phyloP scores from a whole-genome alignment of 1,140 invertebrate genomes.

The Calliopsis andreniformis region DNA sequence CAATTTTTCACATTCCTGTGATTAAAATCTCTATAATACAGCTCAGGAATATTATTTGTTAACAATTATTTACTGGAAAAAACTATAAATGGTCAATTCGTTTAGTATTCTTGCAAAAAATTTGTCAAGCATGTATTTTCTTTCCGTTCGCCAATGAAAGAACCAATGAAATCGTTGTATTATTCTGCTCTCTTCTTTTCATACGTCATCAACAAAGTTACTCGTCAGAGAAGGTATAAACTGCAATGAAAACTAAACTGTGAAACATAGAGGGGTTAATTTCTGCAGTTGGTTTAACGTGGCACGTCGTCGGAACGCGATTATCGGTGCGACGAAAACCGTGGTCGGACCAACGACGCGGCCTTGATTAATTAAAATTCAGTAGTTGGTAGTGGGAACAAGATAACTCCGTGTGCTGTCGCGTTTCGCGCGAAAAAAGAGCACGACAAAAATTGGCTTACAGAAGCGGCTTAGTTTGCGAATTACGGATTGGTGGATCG shows the following conservation, averaged over 20 bases:
- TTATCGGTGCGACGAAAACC: neutral
- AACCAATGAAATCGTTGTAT: too few relatives aligned
- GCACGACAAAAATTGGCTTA: neutral
- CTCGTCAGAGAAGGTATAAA: too few relatives aligned
- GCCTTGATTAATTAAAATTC: slow-evolving; percentile 33
- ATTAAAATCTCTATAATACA: slow-evolving; percentile 15
- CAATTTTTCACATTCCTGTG: slow-evolving; percentile 28
- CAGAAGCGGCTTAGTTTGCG: neutral
- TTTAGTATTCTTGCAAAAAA: too few relatives aligned
- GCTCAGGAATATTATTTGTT: slow-evolving; percentile 23
- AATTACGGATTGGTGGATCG: neutral
- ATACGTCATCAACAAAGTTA: too few relatives aligned
- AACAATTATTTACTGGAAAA: too few relatives aligned
- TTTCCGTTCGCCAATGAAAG: too few relatives aligned
- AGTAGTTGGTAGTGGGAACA: neutral
- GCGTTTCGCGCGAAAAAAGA: neutral
- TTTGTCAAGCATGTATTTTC: too few relatives aligned
- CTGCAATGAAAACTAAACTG: neutral
- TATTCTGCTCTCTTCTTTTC: too few relatives aligned
- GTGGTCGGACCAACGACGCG: neutral
- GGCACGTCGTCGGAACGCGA: neutral
- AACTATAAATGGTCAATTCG: too few relatives aligned
- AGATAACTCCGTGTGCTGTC: neutral
- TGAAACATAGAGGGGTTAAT: neutral
- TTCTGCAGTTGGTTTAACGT: neutral